Evolutionary conservation across 2,888 invertebrate species (phyloP).

Genomic region (Drosophila limbata): DNA sequence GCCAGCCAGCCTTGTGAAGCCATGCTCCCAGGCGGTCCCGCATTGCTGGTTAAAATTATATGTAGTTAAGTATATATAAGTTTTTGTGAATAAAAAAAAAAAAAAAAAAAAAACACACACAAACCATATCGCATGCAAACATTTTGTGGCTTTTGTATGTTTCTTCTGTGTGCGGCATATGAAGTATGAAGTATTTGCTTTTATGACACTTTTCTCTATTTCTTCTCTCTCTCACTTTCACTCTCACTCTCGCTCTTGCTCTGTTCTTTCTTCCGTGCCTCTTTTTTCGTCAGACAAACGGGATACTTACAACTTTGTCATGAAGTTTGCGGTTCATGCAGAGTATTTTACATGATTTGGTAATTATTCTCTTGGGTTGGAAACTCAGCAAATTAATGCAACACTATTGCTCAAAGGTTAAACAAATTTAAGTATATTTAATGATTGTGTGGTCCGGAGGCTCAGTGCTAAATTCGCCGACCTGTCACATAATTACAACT

Average conservation of each 20-base stretch:
- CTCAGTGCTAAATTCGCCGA: too few species aligned
- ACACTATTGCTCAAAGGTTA: constrained; percentile 1
- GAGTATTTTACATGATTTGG: constrained; percentile 37
- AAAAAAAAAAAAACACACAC: too few species aligned
- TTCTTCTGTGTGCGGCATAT: constrained; percentile 37
- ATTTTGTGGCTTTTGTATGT: constrained; percentile 44
- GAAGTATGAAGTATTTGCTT: constrained; percentile 63
- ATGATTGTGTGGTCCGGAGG: too few species aligned
- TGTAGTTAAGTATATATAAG: too few species aligned
- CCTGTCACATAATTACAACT: too few species aligned
- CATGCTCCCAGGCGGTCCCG: too few species aligned
- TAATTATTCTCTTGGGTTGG: constrained; percentile 28
- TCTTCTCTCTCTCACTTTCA: background rate
- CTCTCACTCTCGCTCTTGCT: background rate
- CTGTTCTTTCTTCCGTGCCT: background rate
- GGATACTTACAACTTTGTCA: constrained; percentile 43
- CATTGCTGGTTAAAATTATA: too few species aligned
- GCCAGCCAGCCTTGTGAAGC: too few species aligned
- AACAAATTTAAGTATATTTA: constrained; percentile 18
- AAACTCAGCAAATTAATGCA: constrained; percentile 14
- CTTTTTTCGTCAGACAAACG: constrained; percentile 14
- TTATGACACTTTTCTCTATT: constrained; percentile 33
- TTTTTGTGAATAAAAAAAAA: too few species aligned
- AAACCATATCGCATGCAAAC: constrained; percentile 13
- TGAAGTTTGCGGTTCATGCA: constrained; percentile 31